Conservation (phyloP, 2,888 invertebrate genomes). For the Priocnemis perturbator region DNA sequence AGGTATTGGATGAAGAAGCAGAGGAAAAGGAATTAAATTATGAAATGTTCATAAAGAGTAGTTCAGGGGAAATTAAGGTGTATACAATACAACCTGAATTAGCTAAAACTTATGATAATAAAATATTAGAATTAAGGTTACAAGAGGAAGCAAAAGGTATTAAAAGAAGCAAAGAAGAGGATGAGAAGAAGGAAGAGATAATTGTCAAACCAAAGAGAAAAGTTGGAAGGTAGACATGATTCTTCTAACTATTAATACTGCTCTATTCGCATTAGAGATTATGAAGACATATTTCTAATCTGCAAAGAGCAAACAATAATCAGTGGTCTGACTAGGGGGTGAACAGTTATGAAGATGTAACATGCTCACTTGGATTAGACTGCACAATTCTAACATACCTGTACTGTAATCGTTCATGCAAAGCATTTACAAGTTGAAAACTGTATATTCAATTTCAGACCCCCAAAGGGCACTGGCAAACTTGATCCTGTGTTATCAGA, state of each 20-base stretch:
- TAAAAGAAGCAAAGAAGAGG: slow-evolving; percentile 65
- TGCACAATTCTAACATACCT: slow-evolving; percentile 50
- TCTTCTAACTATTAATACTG: slow-evolving; percentile 34
- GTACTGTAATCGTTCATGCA: slow-evolving; percentile 8
- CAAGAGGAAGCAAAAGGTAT: slow-evolving; percentile 62
- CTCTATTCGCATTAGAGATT: slow-evolving; percentile 70
- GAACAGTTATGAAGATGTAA: slow-evolving; percentile 53
- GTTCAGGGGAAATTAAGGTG: slow-evolving; percentile 70
- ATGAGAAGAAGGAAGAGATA: slow-evolving; percentile 64
- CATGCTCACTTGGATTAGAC: slow-evolving; percentile 69
- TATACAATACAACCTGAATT: slow-evolving; percentile 71
- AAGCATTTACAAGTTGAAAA: neutral
- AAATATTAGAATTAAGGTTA: slow-evolving; percentile 68
- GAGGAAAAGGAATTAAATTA: slow-evolving; percentile 63
- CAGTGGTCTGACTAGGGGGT: slow-evolving; percentile 62
- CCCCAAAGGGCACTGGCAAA: slow-evolving; percentile 67
- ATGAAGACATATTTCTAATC: slow-evolving; percentile 64
- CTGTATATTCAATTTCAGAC: slow-evolving; percentile 53
- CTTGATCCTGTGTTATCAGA: slow-evolving; percentile 64
- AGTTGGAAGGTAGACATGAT: slow-evolving; percentile 66
- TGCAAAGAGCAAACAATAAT: slow-evolving; percentile 71
- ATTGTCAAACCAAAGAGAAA: slow-evolving; percentile 71
- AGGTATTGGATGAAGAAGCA: slow-evolving; percentile 54
- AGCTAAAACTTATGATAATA: slow-evolving; percentile 71
- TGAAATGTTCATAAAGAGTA: slow-evolving; percentile 70